Evolutionary conservation across 2,888 invertebrate genomes (phyloP), one percentile per base, ranked within the genome.

Genomic region (Busseola fusca): DNA sequence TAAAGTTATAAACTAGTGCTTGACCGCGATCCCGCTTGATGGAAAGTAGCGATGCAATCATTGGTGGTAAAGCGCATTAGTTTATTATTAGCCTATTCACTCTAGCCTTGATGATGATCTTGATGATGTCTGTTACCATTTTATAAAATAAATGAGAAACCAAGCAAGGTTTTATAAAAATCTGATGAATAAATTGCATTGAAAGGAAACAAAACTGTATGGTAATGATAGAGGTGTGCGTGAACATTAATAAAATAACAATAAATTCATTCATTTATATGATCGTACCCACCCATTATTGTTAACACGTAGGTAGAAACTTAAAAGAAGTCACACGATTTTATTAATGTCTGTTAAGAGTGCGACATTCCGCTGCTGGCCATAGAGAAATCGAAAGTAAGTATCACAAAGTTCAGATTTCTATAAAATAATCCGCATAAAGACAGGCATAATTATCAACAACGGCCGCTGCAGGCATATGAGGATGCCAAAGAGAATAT

Each of bases 161-260:
- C 34, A n/a, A 9, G 6, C 3, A 54, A 54, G 25, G 6, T 54
- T 54, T 6, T 27, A 54, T 16, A 54, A 27, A 54, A n/a, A 50
- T 25, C 14, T 21, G 18, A 21, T 30, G 30, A 1, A 56, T 30
- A 30, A 21, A 30, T 56, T 30, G 5, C 10, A 21, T 30, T 30
- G 18, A 21, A 27, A 62, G 1, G 1, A 42, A 63, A 50, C 10
- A 34, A 30, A 59, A 50, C 50, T 34, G 5, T 57, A 25, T 62
- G 42, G 21, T 30, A 6, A 54, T 40, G 48, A 69, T 42, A 48
- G n/a, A n/a, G n/a, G n/a, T 59, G n/a, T 27, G 34, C 60, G 30
- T 34, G 50, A 76, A 54, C 67, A 62, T 58, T 62, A 30, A 81
- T 81, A 68, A 71, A 76, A 78, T 37, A 62, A 37, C 58, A 50